phyloP scores from a whole-genome alignment of 1,140 invertebrate genomes.

The Zaprionus davidi region DNA sequence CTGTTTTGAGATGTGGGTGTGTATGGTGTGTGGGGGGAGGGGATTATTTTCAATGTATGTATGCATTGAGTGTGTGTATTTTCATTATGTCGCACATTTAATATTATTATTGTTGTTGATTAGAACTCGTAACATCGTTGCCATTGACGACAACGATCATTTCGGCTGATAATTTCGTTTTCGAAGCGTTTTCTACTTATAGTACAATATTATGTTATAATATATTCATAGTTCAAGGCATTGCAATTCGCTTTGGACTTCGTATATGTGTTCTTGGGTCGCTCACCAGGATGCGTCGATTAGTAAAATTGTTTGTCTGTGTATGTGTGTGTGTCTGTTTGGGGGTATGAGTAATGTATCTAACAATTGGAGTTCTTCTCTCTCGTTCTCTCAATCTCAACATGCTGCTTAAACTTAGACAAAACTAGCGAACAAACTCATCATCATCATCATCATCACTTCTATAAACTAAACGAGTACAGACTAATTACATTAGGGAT shows the following conservation, averaged over 20 bases:
- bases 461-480: conserved; percentile 74
- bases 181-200: conserved; percentile 68
- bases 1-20: conserved; percentile 4
- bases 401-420: conserved; percentile 75
- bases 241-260: conserved; percentile 46
- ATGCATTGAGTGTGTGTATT: conserved; percentile 18
- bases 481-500: conserved; percentile 64
- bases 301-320: conserved; percentile 27
- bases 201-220: conserved; percentile 47
- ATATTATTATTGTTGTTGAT: conserved; percentile 53
- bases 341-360: conserved; percentile 31
- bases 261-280: conserved; percentile 24
- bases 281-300: conserved; percentile 72
- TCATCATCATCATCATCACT: conserved; percentile 19
- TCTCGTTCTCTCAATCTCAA: conserved; percentile 60
- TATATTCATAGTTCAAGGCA: conserved; percentile 57
- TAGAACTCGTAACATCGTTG: conserved; percentile 60
- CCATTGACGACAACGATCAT: conserved; percentile 51
- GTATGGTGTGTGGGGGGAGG: neutral
- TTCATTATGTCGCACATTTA: conserved; percentile 14
- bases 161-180: conserved; percentile 61
- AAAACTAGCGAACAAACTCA: conserved; percentile 70
- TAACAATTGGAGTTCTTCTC: conserved; percentile 58
- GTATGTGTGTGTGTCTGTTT: conserved; percentile 9
- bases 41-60: conserved; percentile 8